A percentile compares a stretch with the other conserved stretches of the same genome.
These are phyloP conservation scores for Drosophila picticornis DNA, from an alignment of 2,888 invertebrate genomes.

Conservation along the genomic window DNA sequence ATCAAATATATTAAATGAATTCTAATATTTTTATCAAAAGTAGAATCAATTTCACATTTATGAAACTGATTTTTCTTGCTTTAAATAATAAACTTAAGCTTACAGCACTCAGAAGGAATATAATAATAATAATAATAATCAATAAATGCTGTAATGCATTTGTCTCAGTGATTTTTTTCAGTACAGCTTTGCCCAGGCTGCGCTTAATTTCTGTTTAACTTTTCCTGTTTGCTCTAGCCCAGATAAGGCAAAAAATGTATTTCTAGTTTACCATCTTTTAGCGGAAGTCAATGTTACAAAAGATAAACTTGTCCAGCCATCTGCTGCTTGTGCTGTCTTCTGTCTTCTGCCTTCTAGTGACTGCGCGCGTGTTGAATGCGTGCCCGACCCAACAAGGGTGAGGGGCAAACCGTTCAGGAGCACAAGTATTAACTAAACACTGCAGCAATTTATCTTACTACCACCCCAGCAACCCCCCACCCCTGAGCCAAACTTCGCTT, in stretches of 20 bases:
- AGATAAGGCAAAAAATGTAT: slow-evolving; percentile 55
- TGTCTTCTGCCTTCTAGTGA: slow-evolving; percentile 23
- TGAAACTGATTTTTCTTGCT: background rate
- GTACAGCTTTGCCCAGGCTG: slow-evolving; percentile 41
- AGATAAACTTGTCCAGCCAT: slow-evolving; percentile 79
- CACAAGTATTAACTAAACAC: slow-evolving; percentile 79
- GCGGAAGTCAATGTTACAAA: slow-evolving; percentile 82
- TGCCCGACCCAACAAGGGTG: slow-evolving; percentile 21
- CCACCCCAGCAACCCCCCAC: slow-evolving; percentile 7
- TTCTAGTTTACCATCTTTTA: slow-evolving; percentile 77
- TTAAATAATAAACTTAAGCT: background rate
- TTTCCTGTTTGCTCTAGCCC: slow-evolving; percentile 63
- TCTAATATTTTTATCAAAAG: background rate
- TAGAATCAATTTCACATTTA: background rate
- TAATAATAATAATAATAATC: too few species aligned
- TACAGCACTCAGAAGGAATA: background rate
- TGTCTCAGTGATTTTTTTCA: slow-evolving; percentile 44
- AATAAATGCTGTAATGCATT: slow-evolving; percentile 27
- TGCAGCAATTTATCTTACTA: slow-evolving; percentile 77
- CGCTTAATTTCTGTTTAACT: slow-evolving; percentile 77
- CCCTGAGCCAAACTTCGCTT: slow-evolving; percentile 23
- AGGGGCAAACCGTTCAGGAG: slow-evolving; percentile 25
- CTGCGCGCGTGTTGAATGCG: slow-evolving; percentile 51
- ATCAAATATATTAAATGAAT: background rate
- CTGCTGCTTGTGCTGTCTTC: slow-evolving; percentile 44